phyloP scores from a whole-genome alignment of 2,797 vertebrate genomes.

The Acanthurus lineatus region DNA sequence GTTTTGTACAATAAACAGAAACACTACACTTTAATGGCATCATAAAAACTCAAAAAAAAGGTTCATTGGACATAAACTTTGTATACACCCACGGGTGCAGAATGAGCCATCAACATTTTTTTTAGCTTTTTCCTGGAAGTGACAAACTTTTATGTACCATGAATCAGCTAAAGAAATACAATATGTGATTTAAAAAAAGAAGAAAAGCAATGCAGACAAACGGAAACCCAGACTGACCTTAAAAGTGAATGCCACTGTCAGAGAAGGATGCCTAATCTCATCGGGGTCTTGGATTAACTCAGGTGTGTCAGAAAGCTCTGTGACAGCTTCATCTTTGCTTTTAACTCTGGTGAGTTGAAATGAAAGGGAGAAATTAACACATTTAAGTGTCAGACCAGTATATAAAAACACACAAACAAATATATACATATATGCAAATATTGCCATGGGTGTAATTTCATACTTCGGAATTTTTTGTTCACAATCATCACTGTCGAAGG shows the following conservation, averaged over 20 bases:
- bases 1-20: no score
- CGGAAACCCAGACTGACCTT: constrained; percentile 63
- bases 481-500: constrained; percentile 77
- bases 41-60: no score
- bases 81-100: no score
- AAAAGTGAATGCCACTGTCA: constrained; percentile 80
- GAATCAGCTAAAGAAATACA: no score
- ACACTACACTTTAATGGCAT: no score
- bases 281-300: constrained; percentile 51
- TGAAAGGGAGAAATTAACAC: constrained; percentile 5
- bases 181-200: background rate
- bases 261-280: constrained; percentile 67
- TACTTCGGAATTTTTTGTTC: constrained; percentile 75
- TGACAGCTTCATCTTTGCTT: constrained; percentile 11
- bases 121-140: no score
- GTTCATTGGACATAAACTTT: no score
- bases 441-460: constrained; percentile 30
- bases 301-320: constrained; percentile 28
- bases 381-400: background rate
- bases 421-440: background rate
- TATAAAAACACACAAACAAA: background rate
- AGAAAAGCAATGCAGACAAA: background rate
- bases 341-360: constrained; percentile 51
- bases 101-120: no score
- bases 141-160: no score